phyloP scores from a whole-genome alignment of 2,797 vertebrate genomes.

The Alosa sapidissima region DNA sequence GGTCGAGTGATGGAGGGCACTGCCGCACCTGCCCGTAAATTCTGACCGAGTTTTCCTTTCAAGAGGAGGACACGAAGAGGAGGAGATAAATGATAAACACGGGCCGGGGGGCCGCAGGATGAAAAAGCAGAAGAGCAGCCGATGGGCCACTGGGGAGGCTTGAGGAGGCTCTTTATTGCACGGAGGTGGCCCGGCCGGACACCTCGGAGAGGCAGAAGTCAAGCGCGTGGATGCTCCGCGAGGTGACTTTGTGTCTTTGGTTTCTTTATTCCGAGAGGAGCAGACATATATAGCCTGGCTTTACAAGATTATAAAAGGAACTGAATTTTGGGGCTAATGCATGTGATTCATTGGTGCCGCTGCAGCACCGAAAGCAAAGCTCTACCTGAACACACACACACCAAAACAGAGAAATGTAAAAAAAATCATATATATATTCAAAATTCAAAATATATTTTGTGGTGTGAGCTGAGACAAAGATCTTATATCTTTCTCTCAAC shows the following conservation, averaged over 20 bases:
- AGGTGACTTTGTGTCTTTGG: conserved; percentile 40
- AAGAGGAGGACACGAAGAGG: conserved; percentile 59
- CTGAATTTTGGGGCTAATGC: conserved; percentile 22
- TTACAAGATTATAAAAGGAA: conserved; percentile 47
- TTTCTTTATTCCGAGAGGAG: conserved; percentile 42
- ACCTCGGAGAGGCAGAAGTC: conserved; percentile 48
- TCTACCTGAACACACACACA: background rate
- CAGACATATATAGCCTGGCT: conserved; percentile 44
- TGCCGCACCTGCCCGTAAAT: conserved; percentile 73
- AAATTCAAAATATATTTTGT: background rate
- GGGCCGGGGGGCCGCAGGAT: conserved; percentile 49
- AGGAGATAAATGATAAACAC: conserved; percentile 64
- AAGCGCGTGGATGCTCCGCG: conserved; percentile 35
- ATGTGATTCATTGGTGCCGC: conserved; percentile 9
- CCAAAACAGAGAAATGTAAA: background rate
- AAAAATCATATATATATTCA: background rate
- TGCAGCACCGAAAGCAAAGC: background rate
- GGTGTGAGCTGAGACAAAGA: background rate
- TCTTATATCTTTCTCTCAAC: too few species aligned
- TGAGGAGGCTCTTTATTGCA: conserved; percentile 57
- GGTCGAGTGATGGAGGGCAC: conserved; percentile 60
- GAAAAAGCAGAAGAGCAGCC: conserved; percentile 48
- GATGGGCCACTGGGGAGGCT: conserved; percentile 53
- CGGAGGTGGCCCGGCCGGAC: conserved; percentile 49
- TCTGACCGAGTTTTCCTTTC: conserved; percentile 64